Percentiles rank a stretch among this genome's conserved stretches.
These are phyloP conservation scores for Globodera rostochiensis DNA, from an alignment of 1,140 invertebrate genomes.

Conservation along the genomic window DNA sequence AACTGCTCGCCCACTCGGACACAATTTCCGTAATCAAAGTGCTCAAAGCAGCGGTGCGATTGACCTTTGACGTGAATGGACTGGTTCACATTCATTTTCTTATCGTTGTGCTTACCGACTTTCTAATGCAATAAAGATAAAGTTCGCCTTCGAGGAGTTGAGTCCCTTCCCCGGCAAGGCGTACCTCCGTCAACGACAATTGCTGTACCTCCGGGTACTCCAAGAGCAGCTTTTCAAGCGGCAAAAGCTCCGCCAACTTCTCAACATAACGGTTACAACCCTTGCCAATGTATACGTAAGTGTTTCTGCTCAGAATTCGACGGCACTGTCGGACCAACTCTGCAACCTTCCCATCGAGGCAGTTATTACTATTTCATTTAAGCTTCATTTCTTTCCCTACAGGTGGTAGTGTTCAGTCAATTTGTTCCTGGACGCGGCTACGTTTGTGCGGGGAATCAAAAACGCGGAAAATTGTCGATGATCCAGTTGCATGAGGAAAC, in stretches of 20 bases:
- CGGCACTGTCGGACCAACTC: slow-evolving; percentile 44
- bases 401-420: slow-evolving; percentile 51
- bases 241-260: slow-evolving; percentile 60
- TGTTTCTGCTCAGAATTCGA: neutral
- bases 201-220: slow-evolving; percentile 68
- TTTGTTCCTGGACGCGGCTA: slow-evolving; percentile 50
- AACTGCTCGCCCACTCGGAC: slow-evolving; percentile 67
- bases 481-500: slow-evolving; percentile 65
- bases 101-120: neutral
- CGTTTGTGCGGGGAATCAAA: slow-evolving; percentile 68
- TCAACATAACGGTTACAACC: slow-evolving; percentile 40
- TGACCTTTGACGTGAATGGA: slow-evolving; percentile 69
- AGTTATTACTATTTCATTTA: neutral
- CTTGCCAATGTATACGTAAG: neutral
- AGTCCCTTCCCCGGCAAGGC: slow-evolving; percentile 68
- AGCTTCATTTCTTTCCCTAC: neutral
- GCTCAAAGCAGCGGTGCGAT: slow-evolving; percentile 68
- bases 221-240: slow-evolving; percentile 68
- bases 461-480: slow-evolving; percentile 65
- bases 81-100: slow-evolving; percentile 52
- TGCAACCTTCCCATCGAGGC: slow-evolving; percentile 59
- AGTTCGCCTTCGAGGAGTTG: slow-evolving; percentile 70
- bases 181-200: slow-evolving; percentile 68
- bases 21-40: slow-evolving; percentile 70
- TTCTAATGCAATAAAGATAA: slow-evolving; percentile 9